These are phyloP conservation scores for Rhagonycha lutea DNA, from an alignment of 2,888 invertebrate genomes.

Conservation along the genomic window DNA sequence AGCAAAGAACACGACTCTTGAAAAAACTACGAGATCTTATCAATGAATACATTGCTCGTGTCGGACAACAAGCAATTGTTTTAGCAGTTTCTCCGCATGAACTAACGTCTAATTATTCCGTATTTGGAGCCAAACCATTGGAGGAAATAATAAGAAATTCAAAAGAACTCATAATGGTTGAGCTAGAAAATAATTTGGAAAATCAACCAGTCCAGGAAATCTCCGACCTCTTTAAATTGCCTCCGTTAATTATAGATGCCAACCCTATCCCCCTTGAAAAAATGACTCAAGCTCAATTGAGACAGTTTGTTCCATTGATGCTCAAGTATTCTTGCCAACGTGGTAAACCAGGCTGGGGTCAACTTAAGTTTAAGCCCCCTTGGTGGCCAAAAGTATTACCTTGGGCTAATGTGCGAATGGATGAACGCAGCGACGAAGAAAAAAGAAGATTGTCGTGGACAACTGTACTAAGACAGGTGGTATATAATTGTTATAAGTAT, in stretches of 20 bases:
- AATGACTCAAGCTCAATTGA: constrained; percentile 93
- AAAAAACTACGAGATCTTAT: constrained; percentile 88
- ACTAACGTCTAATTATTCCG: constrained; percentile 93
- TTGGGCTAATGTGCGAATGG: constrained; percentile 95
- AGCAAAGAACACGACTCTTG: constrained; percentile 91
- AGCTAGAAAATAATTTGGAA: constrained; percentile 90
- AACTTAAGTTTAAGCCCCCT: constrained; percentile 85
- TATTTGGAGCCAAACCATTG: constrained; percentile 94
- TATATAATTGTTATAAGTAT: constrained; percentile 96
- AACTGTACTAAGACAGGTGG: constrained; percentile 88
- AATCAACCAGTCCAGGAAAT: constrained; percentile 89
- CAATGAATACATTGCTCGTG: constrained; percentile 94
- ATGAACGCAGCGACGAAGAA: constrained; percentile 87
- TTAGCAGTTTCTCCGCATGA: constrained; percentile 95
- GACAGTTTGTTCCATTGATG: constrained; percentile 94
- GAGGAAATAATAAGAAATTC: constrained; percentile 94
- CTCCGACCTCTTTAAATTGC: constrained; percentile 88
- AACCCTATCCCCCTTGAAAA: constrained; percentile 94
- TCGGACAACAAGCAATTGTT: constrained; percentile 96
- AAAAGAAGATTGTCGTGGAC: constrained; percentile 97
- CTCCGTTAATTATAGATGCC: constrained; percentile 90
- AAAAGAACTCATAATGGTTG: constrained; percentile 90
- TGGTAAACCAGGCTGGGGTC: constrained; percentile 94
- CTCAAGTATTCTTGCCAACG: constrained; percentile 91
- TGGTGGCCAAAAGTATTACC: constrained; percentile 96